Percentiles rank a stretch among this genome's conserved stretches.
These are phyloP conservation scores for Sesia bembeciformis DNA, from an alignment of 2,888 invertebrate species.

Conservation along the genomic window DNA sequence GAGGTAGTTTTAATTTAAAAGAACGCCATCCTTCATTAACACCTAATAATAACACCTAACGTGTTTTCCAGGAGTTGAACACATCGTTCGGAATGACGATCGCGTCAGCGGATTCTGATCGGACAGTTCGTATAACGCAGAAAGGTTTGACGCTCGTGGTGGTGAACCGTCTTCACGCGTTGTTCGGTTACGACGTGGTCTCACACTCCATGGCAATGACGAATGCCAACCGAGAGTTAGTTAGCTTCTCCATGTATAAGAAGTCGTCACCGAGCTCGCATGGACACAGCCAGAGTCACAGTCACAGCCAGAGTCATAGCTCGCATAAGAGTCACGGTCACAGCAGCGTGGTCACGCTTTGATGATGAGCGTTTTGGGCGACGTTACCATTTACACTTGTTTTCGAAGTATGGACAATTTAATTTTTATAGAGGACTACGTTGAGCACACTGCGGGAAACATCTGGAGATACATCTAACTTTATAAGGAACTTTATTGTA, in stretches of 20 bases:
- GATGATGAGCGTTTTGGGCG: conserved; percentile 12
- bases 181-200: conserved; percentile 65
- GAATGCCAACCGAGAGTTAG: conserved; percentile 60
- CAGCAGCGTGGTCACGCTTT: conserved; percentile 47
- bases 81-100: conserved; percentile 46
- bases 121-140: conserved; percentile 52
- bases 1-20: no score
- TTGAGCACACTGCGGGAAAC: no score
- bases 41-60: neutral
- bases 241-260: conserved; percentile 68
- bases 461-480: no score
- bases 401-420: no score
- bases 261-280: conserved; percentile 36
- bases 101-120: conserved; percentile 45
- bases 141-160: conserved; percentile 59
- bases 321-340: conserved; percentile 11
- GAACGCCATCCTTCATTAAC: no score
- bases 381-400: neutral
- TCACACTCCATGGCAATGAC: conserved; percentile 70
- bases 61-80: conserved; percentile 48
- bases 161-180: conserved; percentile 59
- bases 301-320: conserved; percentile 22
- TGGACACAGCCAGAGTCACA: conserved; percentile 30
- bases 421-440: no score
- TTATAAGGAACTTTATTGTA: no score